These are phyloP conservation scores for Stegodyphus dumicola DNA, from an alignment of 1,140 invertebrate species.

Conservation along the genomic window DNA sequence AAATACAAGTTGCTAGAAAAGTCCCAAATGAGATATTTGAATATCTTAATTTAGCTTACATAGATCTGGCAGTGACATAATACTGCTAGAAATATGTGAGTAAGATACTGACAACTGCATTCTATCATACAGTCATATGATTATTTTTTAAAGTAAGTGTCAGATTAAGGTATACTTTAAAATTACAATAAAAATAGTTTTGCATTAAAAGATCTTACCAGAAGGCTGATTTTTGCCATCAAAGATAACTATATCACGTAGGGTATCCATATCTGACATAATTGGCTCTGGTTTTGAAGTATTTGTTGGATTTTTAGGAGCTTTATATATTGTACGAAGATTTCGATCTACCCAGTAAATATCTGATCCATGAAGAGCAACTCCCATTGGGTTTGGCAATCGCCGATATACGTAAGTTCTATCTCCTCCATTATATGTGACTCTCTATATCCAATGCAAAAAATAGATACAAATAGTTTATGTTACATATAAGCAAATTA, in stretches of 20 bases:
- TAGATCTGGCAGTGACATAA: too few species aligned
- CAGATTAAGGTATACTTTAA: too few species aligned
- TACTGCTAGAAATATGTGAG: too few species aligned
- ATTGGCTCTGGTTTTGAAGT: conserved; percentile 74
- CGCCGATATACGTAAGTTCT: conserved; percentile 82
- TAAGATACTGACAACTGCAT: too few species aligned
- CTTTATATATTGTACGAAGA: conserved; percentile 83
- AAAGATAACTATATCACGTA: conserved; percentile 91
- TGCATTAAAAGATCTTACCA: conserved; percentile 44
- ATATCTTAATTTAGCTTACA: too few species aligned
- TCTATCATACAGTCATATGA: too few species aligned
- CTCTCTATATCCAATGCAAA: conserved; percentile 65
- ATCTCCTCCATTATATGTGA: conserved; percentile 70
- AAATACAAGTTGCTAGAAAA: too few species aligned
- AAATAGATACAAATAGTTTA: too few species aligned
- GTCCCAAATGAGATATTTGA: too few species aligned
- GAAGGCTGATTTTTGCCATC: conserved; percentile 86
- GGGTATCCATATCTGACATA: conserved; percentile 83
- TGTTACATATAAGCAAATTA: neutral
- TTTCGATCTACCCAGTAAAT: conserved; percentile 98
- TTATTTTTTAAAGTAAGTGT: too few species aligned
- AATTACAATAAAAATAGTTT: neutral
- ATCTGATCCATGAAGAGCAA: conserved; percentile 81
- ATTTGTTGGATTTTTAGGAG: conserved; percentile 63
- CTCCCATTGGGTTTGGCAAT: conserved; percentile 94